Evolutionary conservation across 2,888 invertebrate species (phyloP).

Genomic region (Polyommatus iphigenia): DNA sequence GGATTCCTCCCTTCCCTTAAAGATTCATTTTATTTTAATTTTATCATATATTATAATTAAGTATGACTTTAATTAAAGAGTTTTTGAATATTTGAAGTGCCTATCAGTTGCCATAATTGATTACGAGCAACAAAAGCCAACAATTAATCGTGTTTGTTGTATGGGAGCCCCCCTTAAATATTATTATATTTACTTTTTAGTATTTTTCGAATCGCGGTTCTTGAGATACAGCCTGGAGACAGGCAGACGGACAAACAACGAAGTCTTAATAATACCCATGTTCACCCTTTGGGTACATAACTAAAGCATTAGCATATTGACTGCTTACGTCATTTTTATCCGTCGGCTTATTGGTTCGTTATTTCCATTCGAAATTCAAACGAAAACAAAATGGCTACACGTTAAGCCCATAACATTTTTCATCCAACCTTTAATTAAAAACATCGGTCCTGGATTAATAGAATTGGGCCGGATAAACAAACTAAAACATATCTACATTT

Average conservation of each 20-base stretch:
- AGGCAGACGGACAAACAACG: neutral
- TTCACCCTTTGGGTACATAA: neutral
- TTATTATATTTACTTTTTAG: neutral
- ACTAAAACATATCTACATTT: constrained; percentile 1
- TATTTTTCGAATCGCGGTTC: no score
- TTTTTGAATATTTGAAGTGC: no score
- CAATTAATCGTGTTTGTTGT: no score
- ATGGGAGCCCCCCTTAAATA: neutral
- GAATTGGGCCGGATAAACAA: neutral
- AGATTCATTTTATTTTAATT: no score
- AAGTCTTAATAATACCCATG: neutral
- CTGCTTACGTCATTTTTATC: neutral
- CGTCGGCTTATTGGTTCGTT: neutral
- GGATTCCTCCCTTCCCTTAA: no score
- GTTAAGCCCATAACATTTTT: constrained; percentile 6
- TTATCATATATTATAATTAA: no score
- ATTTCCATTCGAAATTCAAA: constrained; percentile 6
- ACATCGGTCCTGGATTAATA: constrained; percentile 5
- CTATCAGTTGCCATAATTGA: no score
- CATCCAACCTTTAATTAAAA: constrained; percentile 13
- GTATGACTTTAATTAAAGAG: no score
- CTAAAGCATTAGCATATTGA: no score
- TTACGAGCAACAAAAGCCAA: no score
- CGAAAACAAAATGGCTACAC: constrained; percentile 6
- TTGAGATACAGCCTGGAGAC: no score